Base-by-base conservation (phyloP, 2,797 vertebrate species). In the Microctenopoma stevenorrisi region DNA sequence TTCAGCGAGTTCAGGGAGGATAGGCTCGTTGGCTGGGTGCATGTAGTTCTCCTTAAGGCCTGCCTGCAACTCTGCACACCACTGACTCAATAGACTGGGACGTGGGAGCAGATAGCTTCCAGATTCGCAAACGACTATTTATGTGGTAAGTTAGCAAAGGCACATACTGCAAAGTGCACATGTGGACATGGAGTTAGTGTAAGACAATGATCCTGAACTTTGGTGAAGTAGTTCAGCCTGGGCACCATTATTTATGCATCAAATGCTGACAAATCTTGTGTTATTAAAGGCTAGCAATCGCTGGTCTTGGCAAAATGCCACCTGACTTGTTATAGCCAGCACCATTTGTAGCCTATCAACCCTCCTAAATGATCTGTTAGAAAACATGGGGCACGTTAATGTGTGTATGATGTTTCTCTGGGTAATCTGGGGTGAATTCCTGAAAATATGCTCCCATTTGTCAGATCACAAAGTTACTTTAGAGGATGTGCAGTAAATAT, bases 281-380 rank as follows among this genome's bases (percentile, higher is more conserved):
- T 85, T 89, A 88, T 87, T 84, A 85, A 82, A 82, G 74, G 77
- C 82, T 83, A 88, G 89, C 83, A 83, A 76, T 88, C 68, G 62
- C 67, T 70, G 81, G 66, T 81, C 40, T 68, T 88, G 88, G 86
- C 85, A 82, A 63, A 47, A 65, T 47, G 82, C 87, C 87, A 88
- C 64, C 69, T 72, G 81, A 84, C 80, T 83, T 79, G 76, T 77
- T 76, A 76, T 73, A 68, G 70, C 73, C 70, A 78, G 37, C 78
- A 71, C 46, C 64, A 81, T 66, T 79, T 79, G 71, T 78, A 84
- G 72, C 56, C 50, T 47, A 80, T 80, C 77, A 86, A 62, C 54
- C 67, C 10, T 72, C 68, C 73, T 77, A 72, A 83, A 82, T 69
- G 60, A 78, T 83, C 74, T 84, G 60, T 76, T 76, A 57, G 79